Conservation (phyloP, 2,888 invertebrate genomes). For the Hanleya hanleyi region DNA sequence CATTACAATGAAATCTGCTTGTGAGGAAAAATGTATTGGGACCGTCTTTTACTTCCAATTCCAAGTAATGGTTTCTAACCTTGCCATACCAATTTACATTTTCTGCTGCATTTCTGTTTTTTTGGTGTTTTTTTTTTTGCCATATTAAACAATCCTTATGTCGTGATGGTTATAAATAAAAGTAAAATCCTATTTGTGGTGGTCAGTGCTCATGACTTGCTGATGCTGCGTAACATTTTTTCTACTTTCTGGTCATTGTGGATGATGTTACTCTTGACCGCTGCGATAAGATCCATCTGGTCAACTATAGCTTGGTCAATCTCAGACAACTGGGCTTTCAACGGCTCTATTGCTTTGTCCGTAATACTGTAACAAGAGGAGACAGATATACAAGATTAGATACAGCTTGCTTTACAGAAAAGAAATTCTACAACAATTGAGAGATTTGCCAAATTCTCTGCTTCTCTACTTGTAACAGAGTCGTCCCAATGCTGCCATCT, state of each 20-base stretch:
- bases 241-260: constrained; percentile 86
- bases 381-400: not conserved
- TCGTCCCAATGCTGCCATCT: no score
- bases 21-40: no score
- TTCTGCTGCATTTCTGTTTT: no score
- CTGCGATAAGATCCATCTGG: constrained; percentile 72
- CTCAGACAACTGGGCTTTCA: constrained; percentile 84
- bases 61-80: no score
- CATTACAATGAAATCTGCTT: no score
- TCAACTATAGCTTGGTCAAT: constrained; percentile 85
- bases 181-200: not conserved
- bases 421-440: not conserved
- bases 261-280: constrained; percentile 82
- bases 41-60: no score
- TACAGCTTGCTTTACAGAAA: not conserved
- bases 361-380: constrained; percentile 78
- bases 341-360: constrained; percentile 83
- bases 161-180: no score
- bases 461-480: no score
- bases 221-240: constrained; percentile 72
- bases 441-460: no score
- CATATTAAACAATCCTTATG: no score
- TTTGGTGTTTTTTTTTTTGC: no score
- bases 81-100: no score
- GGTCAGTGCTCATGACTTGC: constrained; percentile 55